Evolutionary conservation across 1,140 invertebrate genomes (phyloP).

Genomic region (Nomia melanderi): DNA sequence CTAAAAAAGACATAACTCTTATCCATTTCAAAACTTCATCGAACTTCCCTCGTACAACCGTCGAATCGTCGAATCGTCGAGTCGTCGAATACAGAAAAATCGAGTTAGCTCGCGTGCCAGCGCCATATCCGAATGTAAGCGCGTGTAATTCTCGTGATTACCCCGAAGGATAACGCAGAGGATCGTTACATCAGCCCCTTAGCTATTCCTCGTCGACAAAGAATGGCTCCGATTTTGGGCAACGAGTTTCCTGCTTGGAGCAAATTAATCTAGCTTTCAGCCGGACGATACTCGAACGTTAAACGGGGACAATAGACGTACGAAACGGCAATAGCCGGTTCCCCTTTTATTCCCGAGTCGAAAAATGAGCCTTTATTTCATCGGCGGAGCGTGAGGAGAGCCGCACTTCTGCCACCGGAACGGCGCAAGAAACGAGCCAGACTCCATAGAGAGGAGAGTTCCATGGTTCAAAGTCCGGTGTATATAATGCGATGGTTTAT

Average conservation of each 20-base stretch:
- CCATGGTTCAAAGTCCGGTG: conserved; percentile 3
- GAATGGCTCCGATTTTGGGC: conserved; percentile 36
- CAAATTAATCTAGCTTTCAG: conserved; percentile 63
- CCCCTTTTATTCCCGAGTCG: conserved; percentile 60
- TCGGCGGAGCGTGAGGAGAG: conserved; percentile 54
- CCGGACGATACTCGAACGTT: conserved; percentile 44
- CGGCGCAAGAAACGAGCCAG: conserved; percentile 48
- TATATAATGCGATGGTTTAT: conserved; percentile 62
- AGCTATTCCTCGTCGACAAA: conserved; percentile 10
- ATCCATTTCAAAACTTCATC: too few species aligned
- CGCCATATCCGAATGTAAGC: not conserved
- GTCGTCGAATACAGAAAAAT: too few species aligned
- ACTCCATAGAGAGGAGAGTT: conserved; percentile 26
- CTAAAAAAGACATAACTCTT: too few species aligned
- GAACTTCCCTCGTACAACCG: too few species aligned
- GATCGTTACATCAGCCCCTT: conserved; percentile 20
- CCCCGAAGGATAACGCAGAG: conserved; percentile 8
- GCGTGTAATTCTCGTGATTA: not conserved
- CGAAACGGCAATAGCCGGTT: conserved; percentile 53
- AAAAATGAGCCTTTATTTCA: conserved; percentile 68
- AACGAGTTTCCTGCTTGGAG: conserved; percentile 14
- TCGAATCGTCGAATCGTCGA: too few species aligned
- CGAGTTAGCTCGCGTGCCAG: too few species aligned
- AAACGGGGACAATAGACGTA: conserved; percentile 49
- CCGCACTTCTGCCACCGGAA: conserved; percentile 58